phyloP scores from a whole-genome alignment of 2,888 invertebrate species.

The Malacosoma neustria region DNA sequence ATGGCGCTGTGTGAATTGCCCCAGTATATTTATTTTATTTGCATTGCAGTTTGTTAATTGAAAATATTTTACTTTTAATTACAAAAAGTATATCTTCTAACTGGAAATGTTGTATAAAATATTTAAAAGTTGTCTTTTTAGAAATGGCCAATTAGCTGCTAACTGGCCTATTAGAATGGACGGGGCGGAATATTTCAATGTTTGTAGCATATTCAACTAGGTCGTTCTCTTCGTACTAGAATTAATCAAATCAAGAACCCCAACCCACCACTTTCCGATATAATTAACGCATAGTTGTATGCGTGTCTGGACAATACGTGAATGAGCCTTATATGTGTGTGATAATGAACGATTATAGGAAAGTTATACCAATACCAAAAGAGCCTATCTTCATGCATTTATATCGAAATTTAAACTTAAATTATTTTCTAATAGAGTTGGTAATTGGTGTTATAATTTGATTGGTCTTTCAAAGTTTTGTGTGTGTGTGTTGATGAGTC shows the following conservation, averaged over 20 bases:
- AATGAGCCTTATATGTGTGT: slow-evolving; percentile 55
- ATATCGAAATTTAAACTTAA: neutral
- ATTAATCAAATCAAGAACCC: slow-evolving; percentile 75
- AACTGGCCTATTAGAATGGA: slow-evolving; percentile 33
- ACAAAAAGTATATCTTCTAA: no score
- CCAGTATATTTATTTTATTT: no score
- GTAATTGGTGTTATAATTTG: slow-evolving; percentile 32
- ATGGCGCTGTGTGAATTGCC: no score
- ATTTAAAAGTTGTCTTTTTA: no score
- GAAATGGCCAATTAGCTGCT: slow-evolving; percentile 42
- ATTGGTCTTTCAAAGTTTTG: slow-evolving; percentile 36
- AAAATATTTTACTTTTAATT: no score
- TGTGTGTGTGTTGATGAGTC: slow-evolving; percentile 74
- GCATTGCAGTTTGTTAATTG: no score
- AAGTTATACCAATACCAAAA: slow-evolving; percentile 20
- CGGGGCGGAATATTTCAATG: slow-evolving; percentile 57
- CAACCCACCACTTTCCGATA: slow-evolving; percentile 73
- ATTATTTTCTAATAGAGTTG: slow-evolving; percentile 26
- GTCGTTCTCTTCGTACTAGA: slow-evolving; percentile 54
- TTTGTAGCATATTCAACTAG: slow-evolving; percentile 64
- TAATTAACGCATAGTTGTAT: slow-evolving; percentile 70
- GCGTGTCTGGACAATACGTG: slow-evolving; percentile 61
- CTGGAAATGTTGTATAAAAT: no score
- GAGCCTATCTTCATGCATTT: neutral
- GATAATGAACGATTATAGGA: slow-evolving; percentile 73